A percentile compares a stretch with the other conserved stretches of the same genome.
Evolutionary conservation across 2,797 vertebrate species (phyloP).

Genomic region (Rhinella marina): DNA sequence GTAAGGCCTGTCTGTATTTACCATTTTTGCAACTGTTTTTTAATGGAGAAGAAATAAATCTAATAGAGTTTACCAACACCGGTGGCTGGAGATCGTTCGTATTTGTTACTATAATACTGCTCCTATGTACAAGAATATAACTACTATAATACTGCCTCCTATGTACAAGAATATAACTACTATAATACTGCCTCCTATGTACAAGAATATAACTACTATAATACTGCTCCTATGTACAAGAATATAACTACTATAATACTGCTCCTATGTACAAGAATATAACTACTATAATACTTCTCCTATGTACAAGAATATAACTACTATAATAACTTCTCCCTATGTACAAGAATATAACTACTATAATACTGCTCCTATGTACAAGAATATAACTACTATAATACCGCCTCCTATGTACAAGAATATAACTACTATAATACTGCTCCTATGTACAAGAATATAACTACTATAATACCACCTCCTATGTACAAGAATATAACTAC

Average conservation of each 20-base stretch:
- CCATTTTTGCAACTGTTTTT: too few relatives aligned
- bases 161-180: too few relatives aligned
- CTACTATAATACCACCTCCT: neutral
- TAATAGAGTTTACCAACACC: too few relatives aligned
- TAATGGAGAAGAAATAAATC: too few relatives aligned
- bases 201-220: too few relatives aligned
- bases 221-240: too few relatives aligned
- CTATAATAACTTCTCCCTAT: neutral
- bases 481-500: slow-evolving; percentile 2
- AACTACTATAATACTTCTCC: too few relatives aligned
- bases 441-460: neutral
- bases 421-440: slow-evolving; percentile 3
- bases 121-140: neutral
- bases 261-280: neutral
- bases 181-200: neutral
- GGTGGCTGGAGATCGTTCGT: too few relatives aligned
- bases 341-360: neutral
- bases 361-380: neutral
- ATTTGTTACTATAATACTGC: neutral
- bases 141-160: too few relatives aligned
- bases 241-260: neutral
- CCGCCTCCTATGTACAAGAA: neutral
- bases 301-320: neutral
- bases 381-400: neutral
- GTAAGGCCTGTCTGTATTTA: too few relatives aligned